These are phyloP conservation scores for Gasterosteus nipponicus DNA, from an alignment of 2,113 vertebrate genomes.

Conservation along the genomic window DNA sequence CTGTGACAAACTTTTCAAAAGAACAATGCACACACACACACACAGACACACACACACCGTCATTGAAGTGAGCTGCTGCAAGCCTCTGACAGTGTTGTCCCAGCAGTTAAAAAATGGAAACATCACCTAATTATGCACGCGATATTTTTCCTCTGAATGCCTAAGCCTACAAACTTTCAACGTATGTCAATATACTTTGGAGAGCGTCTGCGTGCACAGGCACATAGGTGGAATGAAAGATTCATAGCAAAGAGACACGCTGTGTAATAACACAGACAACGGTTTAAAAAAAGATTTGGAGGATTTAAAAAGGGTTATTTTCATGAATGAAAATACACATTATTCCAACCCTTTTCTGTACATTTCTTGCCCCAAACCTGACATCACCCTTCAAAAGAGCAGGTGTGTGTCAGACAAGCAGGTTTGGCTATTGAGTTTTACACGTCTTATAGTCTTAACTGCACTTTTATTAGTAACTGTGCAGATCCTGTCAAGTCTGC, in stretches of 20 bases:
- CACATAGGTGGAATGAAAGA: slow-evolving; percentile 2
- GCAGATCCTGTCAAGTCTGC: slow-evolving; percentile 59
- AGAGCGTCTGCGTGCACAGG: slow-evolving; percentile 13
- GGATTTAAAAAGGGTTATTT: neutral
- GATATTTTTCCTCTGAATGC: slow-evolving; percentile 50
- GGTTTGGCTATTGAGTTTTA: slow-evolving; percentile 46
- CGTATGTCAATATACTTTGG: slow-evolving; percentile 69
- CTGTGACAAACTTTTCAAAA: slow-evolving; percentile 85
- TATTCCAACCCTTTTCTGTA: neutral
- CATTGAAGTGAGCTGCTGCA: slow-evolving; percentile 76
- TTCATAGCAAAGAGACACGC: neutral
- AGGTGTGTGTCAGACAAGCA: slow-evolving; percentile 41
- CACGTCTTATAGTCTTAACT: slow-evolving; percentile 68
- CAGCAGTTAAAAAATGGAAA: slow-evolving; percentile 75
- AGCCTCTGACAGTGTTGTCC: slow-evolving; percentile 76
- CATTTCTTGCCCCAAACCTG: neutral
- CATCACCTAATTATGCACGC: slow-evolving; percentile 76
- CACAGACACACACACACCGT: slow-evolving; percentile 9
- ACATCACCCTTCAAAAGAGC: slow-evolving; percentile 30
- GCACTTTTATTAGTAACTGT: slow-evolving; percentile 72
- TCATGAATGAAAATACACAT: slow-evolving; percentile 1
- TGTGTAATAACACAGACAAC: neutral
- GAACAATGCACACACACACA: slow-evolving; percentile 74
- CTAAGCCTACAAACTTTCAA: slow-evolving; percentile 78
- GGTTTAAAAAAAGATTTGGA: slow-evolving; percentile 10